Evolutionary conservation across 2,888 invertebrate species (phyloP), one percentile per base, ranked within the genome.

Genomic region (Drepanosiphum platanoidis): DNA sequence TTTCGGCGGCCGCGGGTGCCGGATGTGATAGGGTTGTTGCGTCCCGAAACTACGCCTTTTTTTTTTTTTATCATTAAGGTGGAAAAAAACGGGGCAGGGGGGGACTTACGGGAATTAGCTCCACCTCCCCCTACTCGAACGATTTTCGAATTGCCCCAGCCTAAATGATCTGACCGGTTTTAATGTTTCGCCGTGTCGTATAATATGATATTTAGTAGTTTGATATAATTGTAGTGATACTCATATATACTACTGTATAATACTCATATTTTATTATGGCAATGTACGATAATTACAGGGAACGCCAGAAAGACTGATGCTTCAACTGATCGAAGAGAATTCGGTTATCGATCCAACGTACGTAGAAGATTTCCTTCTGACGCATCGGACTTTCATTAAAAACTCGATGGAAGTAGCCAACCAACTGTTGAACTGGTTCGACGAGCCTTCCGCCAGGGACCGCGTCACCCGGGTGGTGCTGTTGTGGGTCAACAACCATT

Each of bases 401-500:
- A 94, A 94, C 89, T 95, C 97, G 4, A 91, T 96, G 87, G 92
- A 94, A 88, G 95, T 99, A 64, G 96, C 97, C 32, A 93, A 94
- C 89, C 95, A 96, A 90, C 91, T 98, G 87, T 91, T 97, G 88
- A 93, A 94, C 87, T 97, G 97, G 97, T 89, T 72, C 39, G 71
- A 68, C 7, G 80, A 86, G 32, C 74, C 81, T 11, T 82, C 86
- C 86, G 88, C 86, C 7, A 75, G 94, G 87, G 95, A 97, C 90
- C 93, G 97, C 89, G 98, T 98, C 7, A 98, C 98, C 0, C 92
- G 99, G 86, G 97, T 99, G 0, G 96, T 99, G 15, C 91, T 99
- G 70, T 92, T 99, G 15, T 99, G 99, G 99, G 98, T 99, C 1
- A 99, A 98, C 90, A 99, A 98, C 90, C 98, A 98, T 90, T 98